These are phyloP conservation scores for Odontesthes bonariensis DNA, from an alignment of 2,113 vertebrate species.

Conservation along the genomic window DNA sequence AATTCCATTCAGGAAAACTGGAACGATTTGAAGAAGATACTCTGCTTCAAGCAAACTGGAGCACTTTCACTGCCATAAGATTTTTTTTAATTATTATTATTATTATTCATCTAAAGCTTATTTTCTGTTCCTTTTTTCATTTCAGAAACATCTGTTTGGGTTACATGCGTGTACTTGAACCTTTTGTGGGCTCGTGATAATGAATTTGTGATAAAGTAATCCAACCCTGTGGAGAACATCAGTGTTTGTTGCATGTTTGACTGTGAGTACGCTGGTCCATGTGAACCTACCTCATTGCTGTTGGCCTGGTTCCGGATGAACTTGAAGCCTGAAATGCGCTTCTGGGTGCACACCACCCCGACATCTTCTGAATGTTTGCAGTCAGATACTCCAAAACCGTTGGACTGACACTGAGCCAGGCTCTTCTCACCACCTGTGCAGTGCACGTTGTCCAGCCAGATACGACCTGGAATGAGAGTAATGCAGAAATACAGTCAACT, in stretches of 20 bases:
- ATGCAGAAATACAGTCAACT: neutral
- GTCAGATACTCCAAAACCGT: constrained; percentile 92
- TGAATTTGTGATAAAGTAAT: neutral
- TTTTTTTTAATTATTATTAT: too few relatives aligned
- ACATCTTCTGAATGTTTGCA: constrained; percentile 96
- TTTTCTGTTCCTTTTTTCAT: constrained; percentile 8
- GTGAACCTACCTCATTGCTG: constrained; percentile 84
- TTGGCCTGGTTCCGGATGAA: constrained; percentile 85
- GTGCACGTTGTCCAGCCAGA: constrained; percentile 95
- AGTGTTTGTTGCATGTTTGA: neutral
- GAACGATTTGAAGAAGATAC: constrained; percentile 19
- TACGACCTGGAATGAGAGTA: constrained; percentile 81
- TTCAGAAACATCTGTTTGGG: constrained; percentile 47
- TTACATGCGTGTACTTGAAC: constrained; percentile 36
- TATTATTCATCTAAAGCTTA: constrained; percentile 28
- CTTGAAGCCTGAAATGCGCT: constrained; percentile 91
- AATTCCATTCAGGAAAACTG: constrained; percentile 6
- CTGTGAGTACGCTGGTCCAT: neutral
- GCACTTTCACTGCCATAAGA: neutral
- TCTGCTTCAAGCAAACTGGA: constrained; percentile 8
- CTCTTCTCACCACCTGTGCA: constrained; percentile 88
- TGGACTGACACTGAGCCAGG: constrained; percentile 88
- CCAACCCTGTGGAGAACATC: constrained; percentile 8
- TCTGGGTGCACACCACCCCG: constrained; percentile 90
- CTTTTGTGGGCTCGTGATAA: constrained; percentile 1